Evolutionary conservation across 2,113 vertebrate species (phyloP).

Genomic region (Ia io): DNA sequence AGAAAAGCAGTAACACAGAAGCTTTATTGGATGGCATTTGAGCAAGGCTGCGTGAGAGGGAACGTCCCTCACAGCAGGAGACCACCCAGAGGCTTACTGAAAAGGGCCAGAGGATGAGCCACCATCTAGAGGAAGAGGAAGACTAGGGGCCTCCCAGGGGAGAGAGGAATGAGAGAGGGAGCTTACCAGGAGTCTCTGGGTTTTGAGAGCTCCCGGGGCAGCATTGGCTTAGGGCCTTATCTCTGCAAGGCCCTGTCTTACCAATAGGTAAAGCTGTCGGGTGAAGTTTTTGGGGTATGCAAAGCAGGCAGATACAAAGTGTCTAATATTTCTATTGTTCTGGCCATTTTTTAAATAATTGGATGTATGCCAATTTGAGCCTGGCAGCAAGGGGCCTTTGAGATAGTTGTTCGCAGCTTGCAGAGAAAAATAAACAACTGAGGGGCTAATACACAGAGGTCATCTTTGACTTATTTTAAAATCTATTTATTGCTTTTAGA

Average conservation of each 20-base stretch:
- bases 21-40: background rate
- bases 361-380: background rate
- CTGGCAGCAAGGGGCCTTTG: background rate
- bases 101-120: no score
- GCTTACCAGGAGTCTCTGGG: background rate
- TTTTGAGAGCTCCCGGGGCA: background rate
- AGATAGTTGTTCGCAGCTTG: background rate
- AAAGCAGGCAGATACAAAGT: background rate
- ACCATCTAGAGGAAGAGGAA: background rate
- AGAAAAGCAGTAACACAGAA: background rate
- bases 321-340: background rate
- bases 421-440: background rate
- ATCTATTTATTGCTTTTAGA: background rate
- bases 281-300: background rate
- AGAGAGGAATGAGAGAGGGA: background rate
- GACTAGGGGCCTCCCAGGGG: background rate
- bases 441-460: background rate
- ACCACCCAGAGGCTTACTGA: background rate
- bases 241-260: background rate
- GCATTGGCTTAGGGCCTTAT: background rate
- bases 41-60: background rate
- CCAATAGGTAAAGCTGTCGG: background rate
- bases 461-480: background rate
- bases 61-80: background rate
- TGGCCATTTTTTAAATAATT: constrained; percentile 8